Conservation (phyloP, 2,113 vertebrate genomes). For the Megalops atlanticus region DNA sequence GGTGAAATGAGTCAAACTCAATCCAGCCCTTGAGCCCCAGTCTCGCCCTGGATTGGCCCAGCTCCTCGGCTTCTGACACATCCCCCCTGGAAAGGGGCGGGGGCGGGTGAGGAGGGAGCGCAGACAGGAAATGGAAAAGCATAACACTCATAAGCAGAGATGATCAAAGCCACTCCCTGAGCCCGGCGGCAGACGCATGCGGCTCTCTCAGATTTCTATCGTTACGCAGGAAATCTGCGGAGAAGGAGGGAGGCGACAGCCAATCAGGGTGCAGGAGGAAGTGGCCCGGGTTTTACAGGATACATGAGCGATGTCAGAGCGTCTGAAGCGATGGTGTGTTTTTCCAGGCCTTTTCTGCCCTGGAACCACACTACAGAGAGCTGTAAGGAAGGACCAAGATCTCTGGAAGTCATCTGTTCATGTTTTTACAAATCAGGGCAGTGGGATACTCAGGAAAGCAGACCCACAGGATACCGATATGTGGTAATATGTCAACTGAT, state of each 20-base stretch:
- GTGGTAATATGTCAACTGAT: too few species aligned
- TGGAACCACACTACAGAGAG: too few species aligned
- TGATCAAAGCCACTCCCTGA: background rate
- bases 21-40: too few species aligned
- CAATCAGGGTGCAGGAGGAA: background rate
- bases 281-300: conserved; percentile 15
- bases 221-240: conserved; percentile 30
- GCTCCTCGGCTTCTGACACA: conserved; percentile 39
- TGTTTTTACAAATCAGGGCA: too few species aligned
- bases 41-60: background rate
- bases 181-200: conserved; percentile 6
- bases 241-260: background rate
- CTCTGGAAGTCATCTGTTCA: too few species aligned
- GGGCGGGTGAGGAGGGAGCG: too few species aligned
- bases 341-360: too few species aligned
- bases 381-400: too few species aligned
- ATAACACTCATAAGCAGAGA: conserved; percentile 37
- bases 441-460: too few species aligned
- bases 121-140: conserved; percentile 57
- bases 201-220: background rate
- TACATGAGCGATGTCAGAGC: background rate
- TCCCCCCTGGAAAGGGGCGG: conserved; percentile 43
- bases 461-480: too few species aligned
- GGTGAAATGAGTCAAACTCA: too few species aligned
- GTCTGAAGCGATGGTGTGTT: too few species aligned